A percentile compares a stretch with the other conserved stretches of the same genome.
These are phyloP conservation scores for Enoplosus armatus DNA, from an alignment of 2,797 vertebrate species.

Conservation along the genomic window DNA sequence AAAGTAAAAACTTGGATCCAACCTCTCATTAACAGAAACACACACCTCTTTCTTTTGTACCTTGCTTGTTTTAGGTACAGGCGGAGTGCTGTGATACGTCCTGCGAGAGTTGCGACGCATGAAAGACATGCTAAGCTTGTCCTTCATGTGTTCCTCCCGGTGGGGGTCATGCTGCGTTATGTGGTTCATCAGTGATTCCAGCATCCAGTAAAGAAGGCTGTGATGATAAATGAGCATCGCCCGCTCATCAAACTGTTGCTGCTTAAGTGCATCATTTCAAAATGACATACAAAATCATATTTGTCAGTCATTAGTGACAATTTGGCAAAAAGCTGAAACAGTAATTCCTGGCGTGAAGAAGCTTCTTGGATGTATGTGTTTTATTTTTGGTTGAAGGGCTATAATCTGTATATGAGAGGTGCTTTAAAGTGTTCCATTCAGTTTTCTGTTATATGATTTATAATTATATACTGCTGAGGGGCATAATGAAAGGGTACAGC, in stretches of 20 bases:
- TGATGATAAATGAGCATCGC: constrained; percentile 42
- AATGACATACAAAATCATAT: constrained; percentile 47
- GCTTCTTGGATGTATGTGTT: constrained; percentile 21
- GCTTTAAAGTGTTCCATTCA: constrained; percentile 28
- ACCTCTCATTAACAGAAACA: constrained; percentile 67
- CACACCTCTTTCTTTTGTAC: constrained; percentile 37
- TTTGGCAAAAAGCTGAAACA: constrained; percentile 46
- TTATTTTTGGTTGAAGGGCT: constrained; percentile 36
- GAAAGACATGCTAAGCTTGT: constrained; percentile 81
- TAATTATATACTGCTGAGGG: constrained; percentile 34
- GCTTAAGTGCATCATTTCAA: constrained; percentile 36
- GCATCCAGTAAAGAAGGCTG: constrained; percentile 44
- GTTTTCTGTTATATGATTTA: constrained; percentile 40
- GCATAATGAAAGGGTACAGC: constrained; percentile 36
- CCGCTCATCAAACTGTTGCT: constrained; percentile 55
- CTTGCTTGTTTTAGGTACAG: constrained; percentile 72
- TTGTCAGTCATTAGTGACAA: constrained; percentile 55
- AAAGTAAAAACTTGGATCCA: constrained; percentile 53
- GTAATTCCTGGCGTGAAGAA: constrained; percentile 18
- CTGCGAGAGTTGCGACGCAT: constrained; percentile 68
- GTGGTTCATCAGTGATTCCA: constrained; percentile 49
- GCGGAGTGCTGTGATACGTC: constrained; percentile 64
- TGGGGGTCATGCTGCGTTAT: constrained; percentile 62
- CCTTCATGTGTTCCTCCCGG: constrained; percentile 79
- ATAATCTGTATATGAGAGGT: constrained; percentile 39